Evolutionary conservation across 2,113 vertebrate species (phyloP).

Genomic region (Sardina pilchardus): DNA sequence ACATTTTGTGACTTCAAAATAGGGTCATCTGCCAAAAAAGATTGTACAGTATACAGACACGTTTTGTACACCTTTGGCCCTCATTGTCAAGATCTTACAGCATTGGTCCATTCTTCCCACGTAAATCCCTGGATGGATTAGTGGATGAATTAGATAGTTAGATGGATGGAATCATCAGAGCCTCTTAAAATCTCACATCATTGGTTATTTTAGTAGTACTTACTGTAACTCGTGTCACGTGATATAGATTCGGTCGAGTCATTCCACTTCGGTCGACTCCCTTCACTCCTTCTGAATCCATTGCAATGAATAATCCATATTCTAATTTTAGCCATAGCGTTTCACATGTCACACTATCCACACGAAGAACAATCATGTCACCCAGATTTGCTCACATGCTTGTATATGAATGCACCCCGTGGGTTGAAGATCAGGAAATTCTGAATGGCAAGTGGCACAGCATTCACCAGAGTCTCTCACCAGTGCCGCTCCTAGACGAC

Average conservation of each 20-base stretch:
- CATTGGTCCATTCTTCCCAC: background rate
- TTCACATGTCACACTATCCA: background rate
- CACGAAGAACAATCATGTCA: background rate
- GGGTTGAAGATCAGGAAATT: background rate
- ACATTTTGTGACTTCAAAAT: too few relatives aligned
- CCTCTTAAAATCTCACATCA: background rate
- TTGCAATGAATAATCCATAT: background rate
- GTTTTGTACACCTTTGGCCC: background rate
- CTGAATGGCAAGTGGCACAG: background rate
- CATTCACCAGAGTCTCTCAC: background rate
- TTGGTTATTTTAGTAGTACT: background rate
- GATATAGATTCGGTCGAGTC: background rate
- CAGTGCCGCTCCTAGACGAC: background rate
- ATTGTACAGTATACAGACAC: too few relatives aligned
- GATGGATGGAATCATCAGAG: too few relatives aligned
- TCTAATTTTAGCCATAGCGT: background rate
- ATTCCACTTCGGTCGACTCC: background rate
- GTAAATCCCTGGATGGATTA: background rate
- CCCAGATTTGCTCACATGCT: background rate
- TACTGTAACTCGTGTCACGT: background rate
- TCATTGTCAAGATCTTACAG: background rate
- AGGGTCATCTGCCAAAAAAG: too few relatives aligned
- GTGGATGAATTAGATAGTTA: too few relatives aligned
- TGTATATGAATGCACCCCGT: background rate
- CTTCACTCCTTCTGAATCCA: background rate